These are phyloP conservation scores for Sebastes miniatus DNA, from an alignment of 2,797 vertebrate species.

Conservation along the genomic window DNA sequence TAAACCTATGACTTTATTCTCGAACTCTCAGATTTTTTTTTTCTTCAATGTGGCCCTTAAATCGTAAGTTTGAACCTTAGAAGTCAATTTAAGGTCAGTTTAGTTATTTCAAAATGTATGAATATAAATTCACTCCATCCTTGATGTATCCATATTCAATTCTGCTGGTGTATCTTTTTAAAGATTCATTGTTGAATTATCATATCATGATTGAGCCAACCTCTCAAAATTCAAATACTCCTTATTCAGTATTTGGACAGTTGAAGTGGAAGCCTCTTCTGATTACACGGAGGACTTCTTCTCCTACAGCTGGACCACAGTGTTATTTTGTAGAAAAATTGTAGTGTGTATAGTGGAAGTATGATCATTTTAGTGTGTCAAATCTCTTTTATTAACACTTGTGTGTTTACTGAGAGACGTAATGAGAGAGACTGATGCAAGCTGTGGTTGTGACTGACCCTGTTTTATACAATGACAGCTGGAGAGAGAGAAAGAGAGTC, in stretches of 20 bases:
- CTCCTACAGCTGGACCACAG: not conserved
- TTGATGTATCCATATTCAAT: not conserved
- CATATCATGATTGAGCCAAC: not conserved
- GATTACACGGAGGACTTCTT: not conserved
- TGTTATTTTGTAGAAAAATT: not conserved
- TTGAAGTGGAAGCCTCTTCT: slow-evolving; percentile 16
- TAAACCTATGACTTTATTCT: too few relatives aligned
- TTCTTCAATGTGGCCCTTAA: too few relatives aligned
- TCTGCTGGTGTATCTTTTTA: not conserved
- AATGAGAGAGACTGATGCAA: slow-evolving; percentile 2
- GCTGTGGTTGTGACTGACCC: slow-evolving; percentile 9
- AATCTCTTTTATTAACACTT: not conserved
- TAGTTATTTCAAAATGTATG: not conserved
- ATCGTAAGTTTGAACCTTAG: not conserved
- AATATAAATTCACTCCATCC: not conserved
- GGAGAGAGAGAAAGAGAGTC: slow-evolving; percentile 24
- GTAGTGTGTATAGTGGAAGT: not conserved
- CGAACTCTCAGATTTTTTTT: too few relatives aligned
- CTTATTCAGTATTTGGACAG: not conserved
- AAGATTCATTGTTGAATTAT: not conserved
- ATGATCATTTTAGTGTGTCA: not conserved
- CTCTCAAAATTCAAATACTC: slow-evolving; percentile 2
- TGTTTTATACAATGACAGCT: slow-evolving; percentile 29
- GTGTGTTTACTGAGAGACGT: not conserved
- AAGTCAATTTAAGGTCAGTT: not conserved